A percentile compares a stretch with the other conserved stretches of the same genome.
Conservation (phyloP, 2,797 vertebrate genomes). For the Pachyuromys duprasi region DNA sequence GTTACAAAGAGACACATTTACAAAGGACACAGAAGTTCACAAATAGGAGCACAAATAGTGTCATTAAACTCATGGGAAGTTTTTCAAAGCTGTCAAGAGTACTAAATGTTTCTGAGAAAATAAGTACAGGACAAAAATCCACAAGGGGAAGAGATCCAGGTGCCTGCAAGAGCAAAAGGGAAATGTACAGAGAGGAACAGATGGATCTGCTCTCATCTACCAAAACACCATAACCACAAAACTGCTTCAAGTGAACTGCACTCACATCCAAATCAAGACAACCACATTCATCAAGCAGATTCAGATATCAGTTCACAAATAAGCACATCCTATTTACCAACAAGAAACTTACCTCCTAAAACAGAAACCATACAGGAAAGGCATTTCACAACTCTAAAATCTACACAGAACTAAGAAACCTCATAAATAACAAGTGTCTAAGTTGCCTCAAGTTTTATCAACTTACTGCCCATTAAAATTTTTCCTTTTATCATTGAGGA, state of each 20-base stretch:
- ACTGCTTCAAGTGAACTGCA: background rate
- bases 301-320: conserved; percentile 21
- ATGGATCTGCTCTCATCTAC: background rate
- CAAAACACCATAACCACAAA: background rate
- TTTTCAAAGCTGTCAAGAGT: background rate
- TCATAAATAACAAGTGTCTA: background rate
- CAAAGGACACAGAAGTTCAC: conserved; percentile 25
- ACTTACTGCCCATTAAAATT: background rate
- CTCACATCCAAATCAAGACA: conserved; percentile 6
- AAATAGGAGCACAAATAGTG: background rate
- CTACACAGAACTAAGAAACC: background rate
- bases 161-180: background rate
- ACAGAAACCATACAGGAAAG: conserved; percentile 10
- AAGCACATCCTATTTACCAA: background rate
- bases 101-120: background rate
- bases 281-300: background rate
- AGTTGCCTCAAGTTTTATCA: conserved; percentile 29
- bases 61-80: background rate
- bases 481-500: background rate
- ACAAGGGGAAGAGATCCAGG: background rate
- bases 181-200: background rate
- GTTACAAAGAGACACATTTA: background rate
- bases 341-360: conserved; percentile 4
- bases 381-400: background rate
- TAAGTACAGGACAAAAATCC: background rate